phyloP scores from a whole-genome alignment of 2,797 vertebrate genomes.

The Ibycter americanus region DNA sequence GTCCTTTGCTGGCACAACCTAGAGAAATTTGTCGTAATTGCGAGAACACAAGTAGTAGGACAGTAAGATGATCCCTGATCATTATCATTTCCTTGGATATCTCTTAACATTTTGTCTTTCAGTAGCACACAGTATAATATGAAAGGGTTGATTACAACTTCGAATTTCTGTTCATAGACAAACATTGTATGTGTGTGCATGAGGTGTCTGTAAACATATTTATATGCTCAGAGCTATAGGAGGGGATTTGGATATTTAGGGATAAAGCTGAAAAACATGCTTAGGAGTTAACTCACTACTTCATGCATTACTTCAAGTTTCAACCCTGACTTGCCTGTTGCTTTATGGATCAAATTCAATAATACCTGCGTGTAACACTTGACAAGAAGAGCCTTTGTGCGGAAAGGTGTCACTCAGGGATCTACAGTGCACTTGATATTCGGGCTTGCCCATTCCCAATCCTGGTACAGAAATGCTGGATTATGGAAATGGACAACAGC shows the following conservation, averaged over 20 bases:
- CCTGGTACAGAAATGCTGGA: background rate
- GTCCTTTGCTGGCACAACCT: background rate
- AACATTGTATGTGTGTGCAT: accelerated
- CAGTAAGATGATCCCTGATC: background rate
- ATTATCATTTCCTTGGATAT: background rate
- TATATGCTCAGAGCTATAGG: background rate
- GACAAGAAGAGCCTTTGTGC: background rate
- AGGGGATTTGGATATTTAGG: background rate
- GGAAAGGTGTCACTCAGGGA: background rate
- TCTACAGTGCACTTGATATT: background rate
- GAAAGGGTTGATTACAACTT: background rate
- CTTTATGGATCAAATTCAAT: background rate
- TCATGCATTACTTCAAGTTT: background rate
- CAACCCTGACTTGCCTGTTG: background rate
- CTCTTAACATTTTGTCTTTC: background rate
- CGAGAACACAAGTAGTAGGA: background rate
- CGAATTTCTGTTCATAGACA: background rate
- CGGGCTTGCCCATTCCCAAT: background rate
- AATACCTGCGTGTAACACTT: background rate
- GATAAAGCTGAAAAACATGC: background rate
- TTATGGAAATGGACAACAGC: background rate
- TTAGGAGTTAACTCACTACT: background rate
- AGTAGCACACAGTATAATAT: background rate
- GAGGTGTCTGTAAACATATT: background rate
- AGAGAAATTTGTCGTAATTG: background rate